Base-by-base conservation (phyloP, 2,888 invertebrate species). In the Hyles lineata region DNA sequence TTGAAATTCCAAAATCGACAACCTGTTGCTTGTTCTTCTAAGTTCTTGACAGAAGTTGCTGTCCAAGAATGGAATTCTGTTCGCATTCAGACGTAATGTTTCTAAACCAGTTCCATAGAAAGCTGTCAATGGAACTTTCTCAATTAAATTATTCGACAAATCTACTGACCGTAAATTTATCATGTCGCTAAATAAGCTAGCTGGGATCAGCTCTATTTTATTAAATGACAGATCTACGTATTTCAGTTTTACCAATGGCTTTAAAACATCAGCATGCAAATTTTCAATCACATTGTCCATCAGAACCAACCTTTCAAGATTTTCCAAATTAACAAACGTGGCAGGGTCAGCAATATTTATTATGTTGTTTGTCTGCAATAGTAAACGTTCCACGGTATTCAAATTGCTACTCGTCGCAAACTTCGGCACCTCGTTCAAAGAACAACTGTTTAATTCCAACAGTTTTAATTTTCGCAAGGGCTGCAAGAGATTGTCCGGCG, bases 31-130 rank as follows among this genome's bases (percentile, higher is more conserved):
- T 5, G 87, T 88, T 75, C 91, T 92, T 67, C 77, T 86, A 1
- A 92, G 76, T 59, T 92, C 91, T 43, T 91, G 80, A 71, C 87
- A 88, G 78, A 94, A 94, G 75, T 93, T 92, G 43, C 89, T 87
- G 25, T 82, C 80, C 50, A 94, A 83, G 81, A 89, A 93, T 0
- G 90, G 89, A 29, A 93, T 86, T 75, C 79, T 88, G 73, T 94
- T 94, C 58, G 82, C 81, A 0, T 90, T 85, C 25, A 94, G 77
- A 78, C 93, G 91, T 25, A 93, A 78, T 74, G 88, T 87, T 74
- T 87, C 91, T 5, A 92, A 74, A 0, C 80, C 82, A 3, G 90
- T 86, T 0, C 89, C 87, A 73, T 86, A 82, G 25, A 93, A 90
- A 1, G 90, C 86, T 72, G 88, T 87, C 0, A 90, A 85, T 1